phyloP scores from a whole-genome alignment of 1,140 invertebrate genomes.

The Drosophila sechellia region DNA sequence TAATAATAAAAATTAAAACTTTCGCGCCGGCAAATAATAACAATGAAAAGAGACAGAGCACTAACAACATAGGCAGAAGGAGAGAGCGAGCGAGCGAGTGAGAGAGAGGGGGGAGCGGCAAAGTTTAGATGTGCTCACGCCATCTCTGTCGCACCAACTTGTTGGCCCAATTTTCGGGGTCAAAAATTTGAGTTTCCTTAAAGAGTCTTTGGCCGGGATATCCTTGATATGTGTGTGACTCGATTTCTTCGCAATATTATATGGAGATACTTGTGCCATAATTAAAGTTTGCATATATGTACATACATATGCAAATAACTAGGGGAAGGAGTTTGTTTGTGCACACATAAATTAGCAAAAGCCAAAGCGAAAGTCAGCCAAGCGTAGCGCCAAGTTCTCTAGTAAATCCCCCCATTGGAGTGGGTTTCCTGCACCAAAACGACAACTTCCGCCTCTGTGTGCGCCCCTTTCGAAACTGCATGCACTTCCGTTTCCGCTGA shows the following conservation, averaged over 20 bases:
- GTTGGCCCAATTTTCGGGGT: conserved; percentile 56
- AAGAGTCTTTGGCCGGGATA: conserved; percentile 27
- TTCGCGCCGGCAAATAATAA: conserved; percentile 82
- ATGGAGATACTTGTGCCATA: conserved; percentile 18
- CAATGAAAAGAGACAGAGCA: conserved; percentile 67
- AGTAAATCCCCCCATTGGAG: background rate
- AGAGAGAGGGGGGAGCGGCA: conserved; percentile 2
- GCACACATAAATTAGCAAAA: conserved; percentile 78
- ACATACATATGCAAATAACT: background rate
- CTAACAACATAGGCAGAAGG: background rate
- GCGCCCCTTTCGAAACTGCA: conserved; percentile 30
- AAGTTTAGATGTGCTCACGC: conserved; percentile 30
- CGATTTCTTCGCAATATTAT: conserved; percentile 10
- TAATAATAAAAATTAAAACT: conserved; percentile 84
- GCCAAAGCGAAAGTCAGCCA: conserved; percentile 69
- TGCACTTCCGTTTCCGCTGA: conserved; percentile 59
- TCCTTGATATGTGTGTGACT: conserved; percentile 37
- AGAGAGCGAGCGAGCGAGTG: background rate
- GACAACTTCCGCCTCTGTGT: conserved; percentile 71
- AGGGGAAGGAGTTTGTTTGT: conserved; percentile 11
- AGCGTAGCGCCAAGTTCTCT: conserved; percentile 46
- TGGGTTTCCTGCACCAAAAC: conserved; percentile 72
- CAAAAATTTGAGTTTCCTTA: conserved; percentile 46
- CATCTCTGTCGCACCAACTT: conserved; percentile 37
- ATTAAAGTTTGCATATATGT: conserved; percentile 27